phyloP scores from a whole-genome alignment of 2,888 invertebrate genomes.

The Eupithecia pulchellata region DNA sequence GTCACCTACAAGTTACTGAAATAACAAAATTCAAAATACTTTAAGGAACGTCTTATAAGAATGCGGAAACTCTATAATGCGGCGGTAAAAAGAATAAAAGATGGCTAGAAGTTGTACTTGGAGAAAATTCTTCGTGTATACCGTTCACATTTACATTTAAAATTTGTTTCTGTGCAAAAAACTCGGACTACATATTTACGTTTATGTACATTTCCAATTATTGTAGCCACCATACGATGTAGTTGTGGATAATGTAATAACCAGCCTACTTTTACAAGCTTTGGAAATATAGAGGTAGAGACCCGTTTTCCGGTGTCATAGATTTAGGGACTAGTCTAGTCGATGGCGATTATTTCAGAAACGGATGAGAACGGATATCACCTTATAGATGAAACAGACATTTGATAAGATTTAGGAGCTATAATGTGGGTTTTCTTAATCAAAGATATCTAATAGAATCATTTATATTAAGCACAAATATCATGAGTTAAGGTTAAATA shows the following conservation, averaged over 20 bases:
- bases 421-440: background rate
- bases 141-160: background rate
- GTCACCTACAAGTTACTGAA: conserved; percentile 28
- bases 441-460: background rate
- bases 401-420: background rate
- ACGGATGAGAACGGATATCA: no score
- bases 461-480: no score
- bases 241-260: background rate
- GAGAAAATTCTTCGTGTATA: background rate
- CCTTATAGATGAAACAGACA: background rate
- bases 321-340: background rate
- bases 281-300: background rate
- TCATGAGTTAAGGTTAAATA: no score
- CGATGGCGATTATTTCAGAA: background rate
- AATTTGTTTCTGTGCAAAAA: background rate
- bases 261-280: background rate
- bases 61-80: conserved; percentile 3
- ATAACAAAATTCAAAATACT: conserved; percentile 20
- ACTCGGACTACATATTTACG: background rate
- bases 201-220: background rate
- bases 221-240: background rate
- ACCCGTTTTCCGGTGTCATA: background rate
- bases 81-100: background rate
- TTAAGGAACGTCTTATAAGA: background rate
- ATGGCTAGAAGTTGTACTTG: background rate